A percentile compares a stretch with the other conserved stretches of the same genome.
Evolutionary conservation across 2,797 vertebrate species (phyloP).

Genomic region (Spinus olivaceus): DNA sequence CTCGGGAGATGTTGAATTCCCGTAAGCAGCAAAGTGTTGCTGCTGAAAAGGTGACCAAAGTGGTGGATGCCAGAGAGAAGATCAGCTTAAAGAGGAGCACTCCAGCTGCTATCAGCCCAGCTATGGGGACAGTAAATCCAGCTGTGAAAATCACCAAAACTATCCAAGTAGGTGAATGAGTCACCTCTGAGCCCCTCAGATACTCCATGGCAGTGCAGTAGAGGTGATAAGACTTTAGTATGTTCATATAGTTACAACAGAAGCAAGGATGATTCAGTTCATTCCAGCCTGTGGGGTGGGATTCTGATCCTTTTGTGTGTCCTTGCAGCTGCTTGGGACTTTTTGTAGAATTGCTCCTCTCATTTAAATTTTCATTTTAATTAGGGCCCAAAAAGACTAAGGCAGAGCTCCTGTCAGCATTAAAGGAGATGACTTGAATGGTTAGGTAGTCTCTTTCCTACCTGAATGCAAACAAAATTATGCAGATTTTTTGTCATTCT

Average conservation of each 20-base stretch:
- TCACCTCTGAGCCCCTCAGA: neutral
- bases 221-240: neutral
- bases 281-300: neutral
- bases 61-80: slow-evolving; percentile 91
- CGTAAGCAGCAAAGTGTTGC: slow-evolving; percentile 82
- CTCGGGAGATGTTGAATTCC: slow-evolving; percentile 93
- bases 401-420: neutral
- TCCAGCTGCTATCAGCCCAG: slow-evolving; percentile 70
- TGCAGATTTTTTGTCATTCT: neutral
- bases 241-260: neutral
- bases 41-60: slow-evolving; percentile 78
- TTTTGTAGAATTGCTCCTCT: neutral
- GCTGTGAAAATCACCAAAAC: slow-evolving; percentile 96
- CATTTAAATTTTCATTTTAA: neutral
- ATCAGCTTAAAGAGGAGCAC: slow-evolving; percentile 89
- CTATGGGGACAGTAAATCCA: slow-evolving; percentile 70
- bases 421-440: neutral
- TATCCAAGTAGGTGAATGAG: slow-evolving; percentile 84
- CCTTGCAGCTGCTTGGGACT: neutral
- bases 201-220: neutral
- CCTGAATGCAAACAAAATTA: neutral
- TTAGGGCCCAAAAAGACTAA: neutral
- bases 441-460: neutral
- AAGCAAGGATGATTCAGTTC: neutral
- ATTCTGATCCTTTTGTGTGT: neutral